Evolutionary conservation across 1,140 invertebrate genomes (phyloP).

Genomic region (Drosophila littoralis): DNA sequence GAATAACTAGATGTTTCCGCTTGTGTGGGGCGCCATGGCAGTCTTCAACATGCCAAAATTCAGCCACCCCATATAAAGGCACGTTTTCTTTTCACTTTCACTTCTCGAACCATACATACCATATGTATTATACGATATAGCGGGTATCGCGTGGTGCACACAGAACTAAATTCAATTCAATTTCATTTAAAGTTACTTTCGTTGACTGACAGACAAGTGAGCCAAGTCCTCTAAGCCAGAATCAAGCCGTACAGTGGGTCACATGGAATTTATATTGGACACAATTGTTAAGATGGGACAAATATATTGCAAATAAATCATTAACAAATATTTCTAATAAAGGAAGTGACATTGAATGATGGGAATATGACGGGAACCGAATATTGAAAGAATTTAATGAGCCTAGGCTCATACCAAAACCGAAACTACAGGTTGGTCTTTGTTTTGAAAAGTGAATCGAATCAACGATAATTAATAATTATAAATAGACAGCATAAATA

Average conservation of each 20-base stretch:
- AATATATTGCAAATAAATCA: not conserved
- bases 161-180: slow-evolving; percentile 83
- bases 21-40: slow-evolving; percentile 67
- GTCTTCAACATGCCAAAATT: slow-evolving; percentile 68
- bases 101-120: not conserved
- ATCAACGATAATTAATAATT: too few relatives aligned
- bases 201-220: slow-evolving; percentile 77
- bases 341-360: too few relatives aligned
- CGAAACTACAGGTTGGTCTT: too few relatives aligned
- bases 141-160: slow-evolving; percentile 71
- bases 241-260: slow-evolving; percentile 45
- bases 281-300: too few relatives aligned
- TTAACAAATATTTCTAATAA: not conserved
- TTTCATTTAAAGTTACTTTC: slow-evolving; percentile 83
- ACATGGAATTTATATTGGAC: not conserved
- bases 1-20: slow-evolving; percentile 81
- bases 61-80: slow-evolving; percentile 27
- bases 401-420: too few relatives aligned
- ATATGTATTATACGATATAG: slow-evolving; percentile 26
- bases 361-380: too few relatives aligned
- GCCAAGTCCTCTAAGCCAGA: slow-evolving; percentile 62
- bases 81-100: slow-evolving; percentile 36
- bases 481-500: too few relatives aligned
- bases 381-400: too few relatives aligned
- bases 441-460: too few relatives aligned